Evolutionary conservation across 2,797 vertebrate species (phyloP), one percentile per base, ranked within the genome.

Genomic region (Oreochromis mossambicus): DNA sequence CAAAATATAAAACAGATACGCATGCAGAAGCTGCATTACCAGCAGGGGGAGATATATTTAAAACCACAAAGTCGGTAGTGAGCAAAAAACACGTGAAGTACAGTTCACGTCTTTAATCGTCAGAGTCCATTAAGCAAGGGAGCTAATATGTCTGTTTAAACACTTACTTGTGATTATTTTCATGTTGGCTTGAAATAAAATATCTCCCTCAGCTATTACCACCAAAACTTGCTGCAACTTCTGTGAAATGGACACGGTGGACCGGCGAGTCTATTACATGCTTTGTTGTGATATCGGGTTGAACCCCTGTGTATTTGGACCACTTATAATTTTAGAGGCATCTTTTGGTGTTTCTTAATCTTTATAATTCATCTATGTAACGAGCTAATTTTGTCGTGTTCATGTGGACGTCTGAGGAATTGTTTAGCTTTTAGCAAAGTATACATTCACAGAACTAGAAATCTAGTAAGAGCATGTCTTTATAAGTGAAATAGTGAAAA

Each of bases 71-170:
- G 32, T 61, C 4, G 2, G 34, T 61, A 61, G 56, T 0, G 56
- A 61, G 56, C 56, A 61, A 61, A 61, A 61, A 34, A 19, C 9
- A 11, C 5, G 10, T 61, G 32, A 36, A 36, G 32, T 0, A 36
- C 58, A 12, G 17, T 61, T 17, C 58, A 12, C 4, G 2, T 3
- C 29, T 34, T 61, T 7, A 4, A 34, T 34, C 9, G 2, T 36
- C 58, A 61, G 29, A 61, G 6, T 12, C 58, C 9, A 2, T 34
- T 0, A n/a, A 36, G 0, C 29, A 61, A 12, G 4, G 32, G 56
- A 58, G 56, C 29, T 6, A 58, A 58, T 32, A 19, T 19, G 29
- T 19, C 29, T 34, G 29, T 0, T 19, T 61, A 34, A 61, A 61
- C 8, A 61, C 0, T 0, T 19, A 17, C 55, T 8, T 19, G 56